Evolutionary conservation across 2,797 vertebrate species (phyloP).

Genomic region (Morelia viridis): DNA sequence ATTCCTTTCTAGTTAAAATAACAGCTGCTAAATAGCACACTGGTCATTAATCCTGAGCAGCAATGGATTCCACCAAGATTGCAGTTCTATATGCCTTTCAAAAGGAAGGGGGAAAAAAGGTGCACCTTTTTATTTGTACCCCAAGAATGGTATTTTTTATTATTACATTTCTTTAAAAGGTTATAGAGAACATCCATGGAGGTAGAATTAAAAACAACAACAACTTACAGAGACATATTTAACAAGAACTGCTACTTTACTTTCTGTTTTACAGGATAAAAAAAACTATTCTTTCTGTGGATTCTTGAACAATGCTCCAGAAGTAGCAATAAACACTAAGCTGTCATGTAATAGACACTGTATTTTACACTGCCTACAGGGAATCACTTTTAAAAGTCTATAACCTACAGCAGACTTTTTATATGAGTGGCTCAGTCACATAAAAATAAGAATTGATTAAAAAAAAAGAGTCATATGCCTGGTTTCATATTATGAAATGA

Average conservation of each 20-base stretch:
- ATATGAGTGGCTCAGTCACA: constrained; percentile 60
- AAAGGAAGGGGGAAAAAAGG: not conserved
- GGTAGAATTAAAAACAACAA: constrained; percentile 35
- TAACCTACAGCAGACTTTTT: constrained; percentile 63
- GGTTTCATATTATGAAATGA: constrained; percentile 67
- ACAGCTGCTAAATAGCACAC: constrained; percentile 72
- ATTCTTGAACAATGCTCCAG: constrained; percentile 61
- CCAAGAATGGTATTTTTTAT: constrained; percentile 55
- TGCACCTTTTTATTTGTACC: constrained; percentile 37
- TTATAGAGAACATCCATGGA: constrained; percentile 45
- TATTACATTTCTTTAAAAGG: constrained; percentile 47
- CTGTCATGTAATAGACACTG: constrained; percentile 56
- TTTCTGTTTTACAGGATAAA: constrained; percentile 53
- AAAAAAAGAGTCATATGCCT: constrained; percentile 72
- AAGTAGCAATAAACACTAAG: constrained; percentile 63
- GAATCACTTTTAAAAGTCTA: constrained; percentile 68
- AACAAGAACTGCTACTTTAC: constrained; percentile 50
- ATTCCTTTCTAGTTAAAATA: constrained; percentile 65
- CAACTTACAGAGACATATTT: constrained; percentile 40
- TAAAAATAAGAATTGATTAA: constrained; percentile 74
- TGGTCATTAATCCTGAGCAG: constrained; percentile 70
- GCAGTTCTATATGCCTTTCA: constrained; percentile 62
- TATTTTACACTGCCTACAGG: constrained; percentile 67
- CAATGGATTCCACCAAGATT: constrained; percentile 66
- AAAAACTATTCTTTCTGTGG: constrained; percentile 54